Evolutionary conservation across 2,113 vertebrate species (phyloP).

Genomic region (Onychorhynchus coronatus): DNA sequence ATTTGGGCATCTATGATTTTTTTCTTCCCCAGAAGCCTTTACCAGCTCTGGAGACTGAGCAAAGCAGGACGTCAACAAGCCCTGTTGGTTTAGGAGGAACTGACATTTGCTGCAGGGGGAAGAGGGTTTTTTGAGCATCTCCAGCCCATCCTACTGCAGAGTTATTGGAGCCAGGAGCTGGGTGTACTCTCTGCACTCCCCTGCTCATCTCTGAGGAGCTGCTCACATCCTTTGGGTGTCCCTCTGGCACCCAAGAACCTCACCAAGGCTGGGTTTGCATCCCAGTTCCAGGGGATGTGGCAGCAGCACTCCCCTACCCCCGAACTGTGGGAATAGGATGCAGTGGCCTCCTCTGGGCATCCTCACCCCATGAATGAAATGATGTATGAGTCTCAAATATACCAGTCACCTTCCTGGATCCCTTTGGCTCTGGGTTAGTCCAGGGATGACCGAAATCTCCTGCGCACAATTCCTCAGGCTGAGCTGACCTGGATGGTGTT

Average conservation of each 20-base stretch:
- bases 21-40: not conserved
- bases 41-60: not conserved
- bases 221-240: not conserved
- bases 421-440: not conserved
- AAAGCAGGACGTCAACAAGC: not conserved
- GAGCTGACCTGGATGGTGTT: not conserved
- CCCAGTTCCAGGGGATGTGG: fast-evolving
- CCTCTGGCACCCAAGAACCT: not conserved
- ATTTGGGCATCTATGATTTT: not conserved
- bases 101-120: not conserved
- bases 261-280: not conserved
- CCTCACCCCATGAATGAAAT: not conserved
- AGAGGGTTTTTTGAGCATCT: not conserved
- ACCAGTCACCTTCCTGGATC: not conserved
- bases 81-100: not conserved
- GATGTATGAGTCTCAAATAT: fast-evolving
- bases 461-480: fast-evolving
- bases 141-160: not conserved
- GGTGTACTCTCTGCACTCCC: not conserved
- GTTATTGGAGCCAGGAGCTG: not conserved
- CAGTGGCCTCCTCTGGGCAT: not conserved
- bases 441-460: not conserved
- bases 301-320: not conserved
- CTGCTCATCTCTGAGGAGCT: not conserved
- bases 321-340: not conserved